Evolutionary conservation across 2,113 vertebrate species (phyloP), one percentile per base, ranked within the genome.

Genomic region (Sialia sialis): DNA sequence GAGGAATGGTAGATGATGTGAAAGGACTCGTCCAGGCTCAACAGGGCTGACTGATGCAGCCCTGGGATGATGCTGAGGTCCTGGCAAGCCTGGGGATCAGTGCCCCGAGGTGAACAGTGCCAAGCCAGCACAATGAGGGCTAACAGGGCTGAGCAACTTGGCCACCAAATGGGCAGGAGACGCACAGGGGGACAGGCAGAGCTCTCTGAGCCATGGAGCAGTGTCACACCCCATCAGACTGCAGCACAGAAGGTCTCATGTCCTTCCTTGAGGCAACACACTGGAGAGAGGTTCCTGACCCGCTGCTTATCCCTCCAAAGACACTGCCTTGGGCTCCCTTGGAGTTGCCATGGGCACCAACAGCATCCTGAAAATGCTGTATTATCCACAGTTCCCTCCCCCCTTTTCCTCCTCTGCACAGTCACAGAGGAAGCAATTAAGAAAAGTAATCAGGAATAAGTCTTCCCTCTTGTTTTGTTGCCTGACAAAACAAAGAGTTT

Each of bases 391-490:
- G 18, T 56, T 16, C 16, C 23, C 15, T 27, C 10, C 19, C 60
- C 22, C 12, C 17, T 77, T 84, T 83, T 77, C 72, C 54, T 92
- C 16, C 29, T 39, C 69, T 87, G 38, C 27, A 22, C 52, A 81
- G 59, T 58, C 64, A 74, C 81, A 91, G 48, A 93, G 74, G 89
- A 94, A 89, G 84, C 48, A 84, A 68, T 79, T 82, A 87, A 38
- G 51, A 75, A 44, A 68, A 92, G 27, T 32, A 25, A 68, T 60
- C 74, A 90, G 73, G 84, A 75, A 34, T 29, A 64, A 77, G 30
- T 30, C 69, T 91, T 93, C 66, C 52, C 30, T 93, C 86, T 79
- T 87, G 29, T 32, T 94, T 75, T 59, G 54, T n/a, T 82, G 44
- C 48, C 38, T 84, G 54, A 87, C 30, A 87, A 94, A 93, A 89